Percentiles rank a stretch among this genome's conserved stretches.
Conservation (phyloP, 2,113 vertebrate species). For the Zeus faber region DNA sequence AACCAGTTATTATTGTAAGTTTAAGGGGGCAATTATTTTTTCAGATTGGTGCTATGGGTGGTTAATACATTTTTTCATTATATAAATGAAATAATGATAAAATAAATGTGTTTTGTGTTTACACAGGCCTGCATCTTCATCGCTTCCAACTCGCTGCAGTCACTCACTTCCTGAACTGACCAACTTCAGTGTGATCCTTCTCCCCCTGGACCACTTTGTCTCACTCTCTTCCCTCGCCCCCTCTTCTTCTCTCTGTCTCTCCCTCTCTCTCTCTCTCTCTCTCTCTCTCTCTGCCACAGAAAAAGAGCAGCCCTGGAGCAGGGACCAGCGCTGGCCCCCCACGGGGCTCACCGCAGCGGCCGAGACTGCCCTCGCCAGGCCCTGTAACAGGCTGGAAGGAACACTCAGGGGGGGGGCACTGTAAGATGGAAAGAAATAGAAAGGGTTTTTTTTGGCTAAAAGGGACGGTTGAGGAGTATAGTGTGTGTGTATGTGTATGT, state of each 20-base stretch:
- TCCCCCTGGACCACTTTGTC: not conserved
- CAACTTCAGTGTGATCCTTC: too few species aligned
- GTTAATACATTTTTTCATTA: too few species aligned
- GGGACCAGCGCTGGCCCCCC: conserved; percentile 44
- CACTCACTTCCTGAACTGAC: too few species aligned
- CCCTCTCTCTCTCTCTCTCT: not conserved
- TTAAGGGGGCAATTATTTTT: too few species aligned
- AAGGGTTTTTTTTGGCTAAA: conserved; percentile 15
- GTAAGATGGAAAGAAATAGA: conserved; percentile 14
- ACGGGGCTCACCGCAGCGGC: conserved; percentile 33
- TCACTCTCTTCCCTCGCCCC: not conserved
- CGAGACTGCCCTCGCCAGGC: conserved; percentile 31
- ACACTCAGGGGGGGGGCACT: not conserved
- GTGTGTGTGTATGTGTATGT: not conserved
- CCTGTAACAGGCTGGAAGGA: conserved; percentile 23
- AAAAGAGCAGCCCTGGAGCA: conserved; percentile 39
- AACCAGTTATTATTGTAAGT: too few species aligned
- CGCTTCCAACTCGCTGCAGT: too few species aligned
- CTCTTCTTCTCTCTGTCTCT: not conserved
- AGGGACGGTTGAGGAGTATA: too few species aligned
- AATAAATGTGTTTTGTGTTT: too few species aligned
- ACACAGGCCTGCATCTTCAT: too few species aligned
- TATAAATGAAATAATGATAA: too few species aligned
- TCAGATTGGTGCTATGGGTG: too few species aligned
- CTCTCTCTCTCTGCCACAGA: not conserved